These are phyloP conservation scores for Zhuqinia jingwanae DNA, from an alignment of 2,888 invertebrate species.

Conservation along the genomic window DNA sequence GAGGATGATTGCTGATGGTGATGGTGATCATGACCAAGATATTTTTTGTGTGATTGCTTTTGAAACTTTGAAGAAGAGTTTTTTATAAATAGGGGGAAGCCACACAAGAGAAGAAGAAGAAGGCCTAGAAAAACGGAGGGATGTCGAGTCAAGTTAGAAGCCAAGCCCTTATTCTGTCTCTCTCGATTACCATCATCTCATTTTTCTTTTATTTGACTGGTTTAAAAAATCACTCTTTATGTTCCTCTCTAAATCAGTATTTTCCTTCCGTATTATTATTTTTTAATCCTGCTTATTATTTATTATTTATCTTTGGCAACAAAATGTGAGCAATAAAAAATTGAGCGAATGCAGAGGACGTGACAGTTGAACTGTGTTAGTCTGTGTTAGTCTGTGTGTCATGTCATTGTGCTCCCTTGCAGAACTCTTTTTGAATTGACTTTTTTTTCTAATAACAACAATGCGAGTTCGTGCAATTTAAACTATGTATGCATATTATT, in stretches of 20 bases:
- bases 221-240: conserved; percentile 42
- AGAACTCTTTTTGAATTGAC: conserved; percentile 29
- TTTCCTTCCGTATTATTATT: neutral
- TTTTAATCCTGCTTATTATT: conserved; percentile 35
- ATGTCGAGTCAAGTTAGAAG: conserved; percentile 44
- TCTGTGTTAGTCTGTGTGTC: too few species aligned
- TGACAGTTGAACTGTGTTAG: conserved; percentile 65
- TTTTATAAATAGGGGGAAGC: neutral
- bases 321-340: conserved; percentile 49
- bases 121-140: conserved; percentile 60
- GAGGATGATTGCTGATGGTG: neutral
- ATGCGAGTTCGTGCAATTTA: too few species aligned
- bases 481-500: too few species aligned
- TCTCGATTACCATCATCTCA: conserved; percentile 31
- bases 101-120: conserved; percentile 20
- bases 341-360: conserved; percentile 64
- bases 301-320: neutral
- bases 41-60: conserved; percentile 39
- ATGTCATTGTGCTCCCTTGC: conserved; percentile 57
- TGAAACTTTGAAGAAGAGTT: neutral
- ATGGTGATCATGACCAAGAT: conserved; percentile 26
- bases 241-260: neutral
- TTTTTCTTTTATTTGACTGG: conserved; percentile 55
- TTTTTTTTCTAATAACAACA: neutral
- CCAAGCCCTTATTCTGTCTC: conserved; percentile 62